A percentile compares a stretch with the other conserved stretches of the same genome.
Evolutionary conservation across 2,113 vertebrate species (phyloP).

Genomic region (Emydura subglobosa): DNA sequence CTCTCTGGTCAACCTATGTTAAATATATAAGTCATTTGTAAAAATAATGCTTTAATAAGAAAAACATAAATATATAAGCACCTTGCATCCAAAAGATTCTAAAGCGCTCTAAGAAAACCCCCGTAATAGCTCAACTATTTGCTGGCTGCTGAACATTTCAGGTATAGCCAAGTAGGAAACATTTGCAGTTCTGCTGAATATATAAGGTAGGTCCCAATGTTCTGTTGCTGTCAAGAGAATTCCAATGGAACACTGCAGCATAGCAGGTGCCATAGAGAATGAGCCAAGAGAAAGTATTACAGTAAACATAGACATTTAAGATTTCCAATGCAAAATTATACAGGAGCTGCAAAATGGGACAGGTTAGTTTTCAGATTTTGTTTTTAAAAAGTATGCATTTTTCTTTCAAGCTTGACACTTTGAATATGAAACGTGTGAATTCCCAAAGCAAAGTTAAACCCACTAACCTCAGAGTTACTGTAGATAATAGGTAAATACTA

Average conservation of each 20-base stretch:
- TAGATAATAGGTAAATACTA: not conserved
- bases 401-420: not conserved
- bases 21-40: not conserved
- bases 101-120: not conserved
- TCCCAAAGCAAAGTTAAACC: not conserved
- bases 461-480: not conserved
- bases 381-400: not conserved
- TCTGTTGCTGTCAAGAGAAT: not conserved
- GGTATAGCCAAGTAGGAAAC: not conserved
- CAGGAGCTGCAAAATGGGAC: fast-evolving
- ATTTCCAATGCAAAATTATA: not conserved
- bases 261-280: not conserved
- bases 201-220: not conserved
- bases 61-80: not conserved
- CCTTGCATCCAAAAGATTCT: not conserved
- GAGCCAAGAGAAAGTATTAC: not conserved
- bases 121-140: not conserved
- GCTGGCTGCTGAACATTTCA: not conserved
- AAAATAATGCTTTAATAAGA: not conserved
- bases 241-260: not conserved
- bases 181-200: not conserved
- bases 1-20: not conserved
- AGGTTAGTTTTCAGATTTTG: not conserved
- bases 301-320: not conserved
- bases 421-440: not conserved